A percentile compares a stretch with the other conserved stretches of the same genome.
phyloP scores from a whole-genome alignment of 2,113 vertebrate genomes.

The Ageneiosus marmoratus region DNA sequence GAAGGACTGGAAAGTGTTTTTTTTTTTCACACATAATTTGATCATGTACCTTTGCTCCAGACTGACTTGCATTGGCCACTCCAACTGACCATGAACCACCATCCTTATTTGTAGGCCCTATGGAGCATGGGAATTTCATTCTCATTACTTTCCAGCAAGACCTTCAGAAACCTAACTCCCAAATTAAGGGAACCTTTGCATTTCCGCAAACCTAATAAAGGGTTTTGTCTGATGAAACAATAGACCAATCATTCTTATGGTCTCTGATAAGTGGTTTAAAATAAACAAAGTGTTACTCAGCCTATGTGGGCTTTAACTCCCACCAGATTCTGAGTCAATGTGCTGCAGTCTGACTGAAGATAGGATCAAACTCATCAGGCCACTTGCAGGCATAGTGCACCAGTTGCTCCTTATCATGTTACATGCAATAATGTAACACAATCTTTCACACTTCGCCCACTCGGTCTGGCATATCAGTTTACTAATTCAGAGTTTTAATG shows the following conservation, averaged over 20 bases:
- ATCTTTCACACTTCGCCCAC: conserved; percentile 6
- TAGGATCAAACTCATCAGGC: conserved; percentile 40
- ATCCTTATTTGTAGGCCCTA: no score
- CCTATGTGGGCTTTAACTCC: conserved; percentile 3
- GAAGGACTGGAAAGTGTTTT: no score
- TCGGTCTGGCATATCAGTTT: conserved; percentile 13
- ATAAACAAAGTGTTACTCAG: background rate
- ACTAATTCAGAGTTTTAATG: conserved; percentile 36
- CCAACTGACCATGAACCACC: no score
- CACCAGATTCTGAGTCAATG: background rate
- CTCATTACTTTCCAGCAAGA: no score
- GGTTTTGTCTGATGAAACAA: background rate
- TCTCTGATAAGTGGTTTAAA: background rate
- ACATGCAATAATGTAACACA: conserved; percentile 13
- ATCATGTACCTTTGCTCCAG: no score
- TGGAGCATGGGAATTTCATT: no score
- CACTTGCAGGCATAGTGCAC: conserved; percentile 21
- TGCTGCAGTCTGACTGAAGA: background rate
- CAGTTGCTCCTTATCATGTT: background rate
- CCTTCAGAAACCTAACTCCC: no score
- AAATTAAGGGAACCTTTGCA: background rate
- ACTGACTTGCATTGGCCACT: no score
- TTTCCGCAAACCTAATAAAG: background rate
- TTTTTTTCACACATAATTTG: background rate
- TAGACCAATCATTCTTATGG: background rate